Conservation (phyloP, 2,888 invertebrate species). For the Dynastes grantii region DNA sequence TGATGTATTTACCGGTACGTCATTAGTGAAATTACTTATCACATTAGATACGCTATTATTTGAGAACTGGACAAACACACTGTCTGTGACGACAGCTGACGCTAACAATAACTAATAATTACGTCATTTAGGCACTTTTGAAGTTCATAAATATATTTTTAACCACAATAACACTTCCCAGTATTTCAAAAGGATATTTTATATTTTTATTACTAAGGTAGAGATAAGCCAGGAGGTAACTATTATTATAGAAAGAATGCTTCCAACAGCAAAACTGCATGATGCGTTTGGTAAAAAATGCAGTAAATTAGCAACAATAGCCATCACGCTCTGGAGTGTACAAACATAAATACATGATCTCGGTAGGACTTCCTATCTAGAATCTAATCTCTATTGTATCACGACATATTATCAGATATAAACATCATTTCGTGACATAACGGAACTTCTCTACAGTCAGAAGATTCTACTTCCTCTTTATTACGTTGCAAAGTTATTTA, state of each 20-base stretch:
- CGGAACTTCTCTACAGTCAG: conserved; percentile 54
- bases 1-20: no score
- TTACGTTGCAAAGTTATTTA: not conserved
- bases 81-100: not conserved
- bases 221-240: not conserved
- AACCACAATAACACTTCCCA: no score
- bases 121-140: no score
- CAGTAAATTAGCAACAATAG: conserved; percentile 32
- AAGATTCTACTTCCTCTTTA: conserved; percentile 38
- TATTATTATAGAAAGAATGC: not conserved
- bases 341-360: conserved; percentile 51
- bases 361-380: conserved; percentile 54
- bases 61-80: no score
- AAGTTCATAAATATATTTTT: no score
- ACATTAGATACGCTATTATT: no score
- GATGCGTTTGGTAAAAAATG: conserved; percentile 7
- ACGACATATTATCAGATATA: conserved; percentile 60
- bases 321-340: conserved; percentile 54
- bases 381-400: conserved; percentile 62
- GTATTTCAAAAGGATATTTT: no score
- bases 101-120: not conserved
- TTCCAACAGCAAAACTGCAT: not conserved
- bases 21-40: no score
- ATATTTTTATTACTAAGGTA: no score
- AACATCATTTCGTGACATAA: conserved; percentile 65